Percentiles rank a stretch among this genome's conserved stretches.
These are phyloP conservation scores for Nanorana parkeri DNA, from an alignment of 2,113 vertebrate species.

Conservation along the genomic window DNA sequence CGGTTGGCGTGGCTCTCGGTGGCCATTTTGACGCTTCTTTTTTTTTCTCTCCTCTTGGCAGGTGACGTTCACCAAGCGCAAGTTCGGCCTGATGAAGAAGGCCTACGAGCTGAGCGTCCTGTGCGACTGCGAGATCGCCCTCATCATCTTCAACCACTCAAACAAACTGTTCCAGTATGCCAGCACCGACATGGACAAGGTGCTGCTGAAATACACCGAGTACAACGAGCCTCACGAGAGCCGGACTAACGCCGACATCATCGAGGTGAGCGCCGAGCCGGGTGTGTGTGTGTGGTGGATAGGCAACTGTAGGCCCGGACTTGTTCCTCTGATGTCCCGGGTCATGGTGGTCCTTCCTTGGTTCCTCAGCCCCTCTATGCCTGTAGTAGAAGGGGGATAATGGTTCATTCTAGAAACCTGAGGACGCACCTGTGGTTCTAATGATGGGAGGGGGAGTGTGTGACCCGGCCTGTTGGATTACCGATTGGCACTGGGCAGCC, in stretches of 20 bases:
- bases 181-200: slow-evolving; percentile 97
- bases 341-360: too few species aligned
- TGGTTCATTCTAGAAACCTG: too few species aligned
- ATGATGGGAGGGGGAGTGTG: too few species aligned
- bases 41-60: slow-evolving; percentile 49
- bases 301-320: too few species aligned
- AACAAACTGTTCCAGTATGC: slow-evolving; percentile 96
- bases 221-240: slow-evolving; percentile 96
- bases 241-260: slow-evolving; percentile 92
- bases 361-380: too few species aligned
- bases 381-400: too few species aligned
- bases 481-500: too few species aligned
- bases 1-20: background rate
- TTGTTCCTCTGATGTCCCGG: too few species aligned
- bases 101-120: slow-evolving; percentile 92
- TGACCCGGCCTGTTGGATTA: too few species aligned
- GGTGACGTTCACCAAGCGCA: slow-evolving; percentile 83
- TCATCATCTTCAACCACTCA: slow-evolving; percentile 84
- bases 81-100: slow-evolving; percentile 99
- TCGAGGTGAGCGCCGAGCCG: slow-evolving; percentile 80
- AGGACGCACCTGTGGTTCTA: too few species aligned
- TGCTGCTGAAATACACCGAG: slow-evolving; percentile 94
- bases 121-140: slow-evolving; percentile 72
- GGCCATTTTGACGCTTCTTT: background rate
- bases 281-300: too few species aligned